Percentiles rank a stretch among this genome's conserved stretches.
Conservation (phyloP, 2,888 invertebrate genomes). For the Tipula helvola region DNA sequence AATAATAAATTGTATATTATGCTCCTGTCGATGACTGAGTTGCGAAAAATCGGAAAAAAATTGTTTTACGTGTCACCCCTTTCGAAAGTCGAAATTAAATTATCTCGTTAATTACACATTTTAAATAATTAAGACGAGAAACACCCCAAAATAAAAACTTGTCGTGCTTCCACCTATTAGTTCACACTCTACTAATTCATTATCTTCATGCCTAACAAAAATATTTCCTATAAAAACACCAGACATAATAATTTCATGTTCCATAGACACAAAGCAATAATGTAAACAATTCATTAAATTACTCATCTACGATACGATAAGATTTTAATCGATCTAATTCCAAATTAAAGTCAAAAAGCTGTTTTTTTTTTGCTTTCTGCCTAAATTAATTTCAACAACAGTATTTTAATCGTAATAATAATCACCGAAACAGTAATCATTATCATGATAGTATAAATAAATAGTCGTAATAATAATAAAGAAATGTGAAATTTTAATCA, state of each 20-base stretch:
- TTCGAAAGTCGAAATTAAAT: too few species aligned
- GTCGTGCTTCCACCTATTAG: neutral
- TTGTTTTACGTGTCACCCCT: too few species aligned
- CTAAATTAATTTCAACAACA: neutral
- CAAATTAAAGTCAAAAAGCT: neutral
- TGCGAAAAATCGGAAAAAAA: too few species aligned
- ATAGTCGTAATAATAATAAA: neutral
- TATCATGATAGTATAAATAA: neutral
- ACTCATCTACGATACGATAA: neutral
- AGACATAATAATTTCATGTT: neutral
- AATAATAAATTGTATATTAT: too few species aligned
- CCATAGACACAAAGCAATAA: neutral
- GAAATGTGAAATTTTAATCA: neutral
- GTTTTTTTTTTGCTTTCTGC: neutral
- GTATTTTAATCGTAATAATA: neutral
- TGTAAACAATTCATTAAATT: neutral
- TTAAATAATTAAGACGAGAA: neutral
- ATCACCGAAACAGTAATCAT: neutral
- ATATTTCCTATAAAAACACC: neutral
- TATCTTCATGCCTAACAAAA: neutral
- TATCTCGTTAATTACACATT: neutral
- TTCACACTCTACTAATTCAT: neutral
- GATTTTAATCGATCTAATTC: neutral
- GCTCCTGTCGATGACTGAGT: too few species aligned
- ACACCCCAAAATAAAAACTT: neutral